A percentile compares a stretch with the other conserved stretches of the same genome.
Conservation (phyloP, 2,113 vertebrate genomes). For the Baryphthengus martii region DNA sequence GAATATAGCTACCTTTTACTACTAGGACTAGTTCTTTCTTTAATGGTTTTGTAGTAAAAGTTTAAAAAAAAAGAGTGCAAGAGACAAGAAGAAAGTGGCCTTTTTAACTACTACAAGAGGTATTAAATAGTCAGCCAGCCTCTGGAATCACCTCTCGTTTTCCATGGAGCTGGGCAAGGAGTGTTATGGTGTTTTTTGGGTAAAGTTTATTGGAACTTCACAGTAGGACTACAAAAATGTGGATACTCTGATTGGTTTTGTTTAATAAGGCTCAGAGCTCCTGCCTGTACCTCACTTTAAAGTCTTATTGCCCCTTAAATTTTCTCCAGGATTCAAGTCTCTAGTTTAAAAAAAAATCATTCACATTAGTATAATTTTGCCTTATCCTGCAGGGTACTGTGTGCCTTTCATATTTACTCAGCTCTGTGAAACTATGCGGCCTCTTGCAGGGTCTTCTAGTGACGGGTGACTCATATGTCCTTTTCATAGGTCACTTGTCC, state of each 20-base stretch:
- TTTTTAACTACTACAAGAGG: conserved; percentile 58
- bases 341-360: background rate
- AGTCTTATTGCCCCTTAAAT: conserved; percentile 20
- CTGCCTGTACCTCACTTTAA: background rate
- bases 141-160: conserved; percentile 38
- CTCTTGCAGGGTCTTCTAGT: background rate
- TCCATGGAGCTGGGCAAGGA: background rate
- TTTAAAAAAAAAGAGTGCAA: conserved; percentile 24
- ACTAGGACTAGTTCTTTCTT: conserved; percentile 67
- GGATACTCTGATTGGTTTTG: conserved; percentile 43
- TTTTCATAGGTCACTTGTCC: background rate
- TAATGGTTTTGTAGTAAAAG: conserved; percentile 69
- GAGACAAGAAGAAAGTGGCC: conserved; percentile 52
- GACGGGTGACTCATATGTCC: background rate
- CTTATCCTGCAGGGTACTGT: background rate
- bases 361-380: background rate
- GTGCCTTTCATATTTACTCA: background rate
- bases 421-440: background rate
- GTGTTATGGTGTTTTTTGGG: background rate
- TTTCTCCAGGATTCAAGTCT: background rate
- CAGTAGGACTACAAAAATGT: conserved; percentile 43
- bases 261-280: conserved; percentile 41
- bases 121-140: conserved; percentile 50
- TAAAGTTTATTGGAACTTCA: conserved; percentile 46
- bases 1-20: conserved; percentile 65